Conservation (phyloP, 2,888 invertebrate species). For the Scaptodrosophila latifasciaeformis region DNA sequence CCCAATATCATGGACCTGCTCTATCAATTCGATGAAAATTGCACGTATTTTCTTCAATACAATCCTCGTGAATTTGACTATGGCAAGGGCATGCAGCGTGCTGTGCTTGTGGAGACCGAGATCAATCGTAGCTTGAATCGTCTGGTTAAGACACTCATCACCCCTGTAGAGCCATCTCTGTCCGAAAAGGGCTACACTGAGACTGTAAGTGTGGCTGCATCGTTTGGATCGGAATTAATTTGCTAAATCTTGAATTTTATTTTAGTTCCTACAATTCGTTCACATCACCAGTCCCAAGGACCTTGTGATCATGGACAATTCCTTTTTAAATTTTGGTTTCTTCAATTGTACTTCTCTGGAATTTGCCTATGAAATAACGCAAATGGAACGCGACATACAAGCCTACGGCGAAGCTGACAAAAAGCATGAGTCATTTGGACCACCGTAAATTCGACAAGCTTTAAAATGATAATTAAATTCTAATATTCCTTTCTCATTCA, state of each 20-base stretch:
- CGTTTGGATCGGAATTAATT: not conserved
- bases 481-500: not conserved
- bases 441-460: slow-evolving; percentile 66
- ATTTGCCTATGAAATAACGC: slow-evolving; percentile 58
- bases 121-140: slow-evolving; percentile 64
- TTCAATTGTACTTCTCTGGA: slow-evolving; percentile 63
- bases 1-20: slow-evolving; percentile 47
- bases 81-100: slow-evolving; percentile 45
- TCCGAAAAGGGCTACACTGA: slow-evolving; percentile 39
- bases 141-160: slow-evolving; percentile 47
- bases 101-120: slow-evolving; percentile 54
- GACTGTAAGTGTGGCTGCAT: slow-evolving; percentile 62
- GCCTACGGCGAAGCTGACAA: slow-evolving; percentile 52
- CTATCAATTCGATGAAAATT: slow-evolving; percentile 29
- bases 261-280: slow-evolving; percentile 52
- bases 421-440: slow-evolving; percentile 47
- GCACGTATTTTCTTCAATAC: slow-evolving; percentile 56
- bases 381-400: slow-evolving; percentile 64
- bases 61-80: slow-evolving; percentile 42
- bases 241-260: not conserved
- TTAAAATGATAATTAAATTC: not conserved
- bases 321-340: slow-evolving; percentile 56
- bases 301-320: slow-evolving; percentile 70
- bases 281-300: slow-evolving; percentile 56
- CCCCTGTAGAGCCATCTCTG: slow-evolving; percentile 45